Conservation (phyloP, 2,113 vertebrate species). For the Scolopax mira region DNA sequence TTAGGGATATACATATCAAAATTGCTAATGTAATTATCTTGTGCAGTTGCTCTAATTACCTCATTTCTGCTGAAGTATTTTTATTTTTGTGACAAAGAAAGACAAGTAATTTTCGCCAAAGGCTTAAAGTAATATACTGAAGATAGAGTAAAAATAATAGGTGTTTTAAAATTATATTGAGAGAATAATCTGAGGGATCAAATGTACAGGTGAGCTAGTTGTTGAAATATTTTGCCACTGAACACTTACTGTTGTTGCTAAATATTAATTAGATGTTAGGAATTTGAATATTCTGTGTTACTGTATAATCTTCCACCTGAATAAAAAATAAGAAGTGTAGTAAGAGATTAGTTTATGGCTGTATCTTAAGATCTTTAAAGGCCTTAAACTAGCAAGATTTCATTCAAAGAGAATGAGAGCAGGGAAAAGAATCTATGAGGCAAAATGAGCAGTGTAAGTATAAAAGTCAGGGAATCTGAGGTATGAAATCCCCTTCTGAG, state of each 20-base stretch:
- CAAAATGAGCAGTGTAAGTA: background rate
- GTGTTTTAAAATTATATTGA: background rate
- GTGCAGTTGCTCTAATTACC: background rate
- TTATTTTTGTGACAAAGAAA: background rate
- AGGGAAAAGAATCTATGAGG: background rate
- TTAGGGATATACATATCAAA: background rate
- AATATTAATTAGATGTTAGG: background rate
- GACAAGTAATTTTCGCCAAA: rapidly evolving
- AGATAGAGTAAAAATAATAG: background rate
- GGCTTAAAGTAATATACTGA: background rate
- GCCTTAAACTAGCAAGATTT: background rate
- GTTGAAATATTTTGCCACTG: background rate
- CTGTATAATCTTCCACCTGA: background rate
- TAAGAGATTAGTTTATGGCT: background rate
- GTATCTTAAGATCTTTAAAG: background rate
- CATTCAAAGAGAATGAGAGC: background rate
- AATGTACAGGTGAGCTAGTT: background rate
- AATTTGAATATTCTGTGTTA: background rate
- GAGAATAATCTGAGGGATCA: background rate
- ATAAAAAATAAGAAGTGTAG: background rate
- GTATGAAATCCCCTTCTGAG: background rate
- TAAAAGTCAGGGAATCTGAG: background rate
- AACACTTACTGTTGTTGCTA: rapidly evolving
- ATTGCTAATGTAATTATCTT: background rate
- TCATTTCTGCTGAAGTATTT: background rate